Conservation (phyloP, 2,888 invertebrate genomes). For the Galeruca laticollis region DNA sequence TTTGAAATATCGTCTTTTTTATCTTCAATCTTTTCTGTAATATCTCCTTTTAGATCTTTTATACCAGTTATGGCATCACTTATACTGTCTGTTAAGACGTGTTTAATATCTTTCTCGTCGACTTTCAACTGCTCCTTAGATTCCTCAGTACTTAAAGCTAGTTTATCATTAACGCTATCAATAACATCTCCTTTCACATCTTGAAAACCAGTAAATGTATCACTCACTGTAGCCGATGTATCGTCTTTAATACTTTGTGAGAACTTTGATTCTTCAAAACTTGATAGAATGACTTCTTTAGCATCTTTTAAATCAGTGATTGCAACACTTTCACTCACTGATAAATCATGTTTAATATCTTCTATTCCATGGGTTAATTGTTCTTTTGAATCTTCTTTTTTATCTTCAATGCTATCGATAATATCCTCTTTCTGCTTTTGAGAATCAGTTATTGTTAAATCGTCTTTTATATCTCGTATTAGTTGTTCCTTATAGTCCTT, state of each 20-base stretch:
- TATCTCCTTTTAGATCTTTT: background rate
- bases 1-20: background rate
- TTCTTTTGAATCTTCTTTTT: background rate
- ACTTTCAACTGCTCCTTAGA: conserved; percentile 11
- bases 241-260: conserved; percentile 11
- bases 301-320: background rate
- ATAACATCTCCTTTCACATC: background rate
- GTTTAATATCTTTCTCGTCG: conserved; percentile 1
- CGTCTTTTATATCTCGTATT: background rate
- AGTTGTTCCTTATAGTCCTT: background rate
- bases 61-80: background rate
- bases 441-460: background rate
- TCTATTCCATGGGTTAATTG: background rate
- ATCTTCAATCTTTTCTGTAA: background rate
- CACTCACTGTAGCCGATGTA: background rate
- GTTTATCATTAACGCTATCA: conserved; percentile 2
- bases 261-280: background rate
- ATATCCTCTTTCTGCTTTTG: background rate
- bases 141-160: background rate
- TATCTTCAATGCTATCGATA: background rate
- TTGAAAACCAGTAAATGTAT: background rate
- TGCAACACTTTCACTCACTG: background rate
- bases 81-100: background rate
- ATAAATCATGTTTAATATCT: background rate
- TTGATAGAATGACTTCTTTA: background rate